Percentiles rank a stretch among this genome's conserved stretches.
Conservation (phyloP, 1,140 invertebrate genomes). For the Orussus abietinus region DNA sequence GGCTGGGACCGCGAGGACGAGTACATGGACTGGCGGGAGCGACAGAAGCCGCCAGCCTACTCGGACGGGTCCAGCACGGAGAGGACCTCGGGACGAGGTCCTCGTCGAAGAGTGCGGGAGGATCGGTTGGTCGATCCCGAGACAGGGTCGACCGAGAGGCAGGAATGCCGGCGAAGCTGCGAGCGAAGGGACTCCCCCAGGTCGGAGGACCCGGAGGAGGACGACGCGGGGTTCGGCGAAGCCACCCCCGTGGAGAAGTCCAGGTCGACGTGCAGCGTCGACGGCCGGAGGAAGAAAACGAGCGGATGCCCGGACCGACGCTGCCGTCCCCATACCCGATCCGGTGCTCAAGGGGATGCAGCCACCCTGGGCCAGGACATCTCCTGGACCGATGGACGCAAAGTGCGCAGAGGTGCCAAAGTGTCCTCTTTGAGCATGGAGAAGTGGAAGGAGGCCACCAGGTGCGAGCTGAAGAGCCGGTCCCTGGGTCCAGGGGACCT, state of each 20-base stretch:
- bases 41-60: conserved; percentile 10
- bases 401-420: conserved; percentile 25
- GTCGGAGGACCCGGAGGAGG: conserved; percentile 8
- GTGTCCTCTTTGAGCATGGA: conserved; percentile 26
- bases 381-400: conserved; percentile 26
- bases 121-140: conserved; percentile 31
- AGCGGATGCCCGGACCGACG: too few relatives aligned
- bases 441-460: conserved; percentile 27
- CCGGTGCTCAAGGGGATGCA: too few relatives aligned
- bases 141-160: conserved; percentile 37
- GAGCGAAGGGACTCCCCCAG: conserved; percentile 7
- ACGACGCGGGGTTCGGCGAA: not conserved
- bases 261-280: conserved; percentile 39
- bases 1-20: conserved; percentile 51
- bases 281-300: conserved; percentile 38
- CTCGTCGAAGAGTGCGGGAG: conserved; percentile 37
- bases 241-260: conserved; percentile 33
- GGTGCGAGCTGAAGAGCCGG: conserved; percentile 25
- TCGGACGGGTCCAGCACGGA: conserved; percentile 20
- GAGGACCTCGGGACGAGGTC: conserved; percentile 24
- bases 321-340: too few relatives aligned
- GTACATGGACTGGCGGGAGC: conserved; percentile 50
- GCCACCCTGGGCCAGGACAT: too few relatives aligned
- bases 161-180: conserved; percentile 18
- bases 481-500: conserved; percentile 14